Evolutionary conservation across 2,113 vertebrate genomes (phyloP).

Genomic region (Panurus biarmicus): DNA sequence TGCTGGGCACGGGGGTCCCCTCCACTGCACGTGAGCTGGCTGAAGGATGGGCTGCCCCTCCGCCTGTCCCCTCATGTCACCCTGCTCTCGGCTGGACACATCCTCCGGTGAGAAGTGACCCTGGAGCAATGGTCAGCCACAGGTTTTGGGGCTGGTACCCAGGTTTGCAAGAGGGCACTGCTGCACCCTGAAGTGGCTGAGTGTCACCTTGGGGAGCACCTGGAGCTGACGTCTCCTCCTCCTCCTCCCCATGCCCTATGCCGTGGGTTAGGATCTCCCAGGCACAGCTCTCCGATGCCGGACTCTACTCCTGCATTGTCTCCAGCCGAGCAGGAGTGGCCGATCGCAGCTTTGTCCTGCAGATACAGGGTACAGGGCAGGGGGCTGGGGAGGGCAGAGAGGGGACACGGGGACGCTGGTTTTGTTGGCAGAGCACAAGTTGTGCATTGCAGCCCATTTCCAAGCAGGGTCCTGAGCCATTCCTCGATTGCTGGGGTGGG

Average conservation of each 20-base stretch:
- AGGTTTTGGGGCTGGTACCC: background rate
- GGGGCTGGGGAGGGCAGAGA: fast-evolving
- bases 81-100: constrained; percentile 71
- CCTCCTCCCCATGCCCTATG: fast-evolving
- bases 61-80: constrained; percentile 73
- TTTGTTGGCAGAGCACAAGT: background rate
- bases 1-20: constrained; percentile 63
- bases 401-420: fast-evolving
- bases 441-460: background rate
- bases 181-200: background rate
- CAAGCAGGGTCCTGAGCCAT: background rate
- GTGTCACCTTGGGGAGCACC: background rate
- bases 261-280: constrained; percentile 75
- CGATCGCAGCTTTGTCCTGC: constrained; percentile 78
- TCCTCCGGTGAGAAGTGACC: constrained; percentile 76
- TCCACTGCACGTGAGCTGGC: constrained; percentile 67
- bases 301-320: constrained; percentile 82
- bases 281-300: constrained; percentile 78
- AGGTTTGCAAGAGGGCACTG: fast-evolving
- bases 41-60: constrained; percentile 81
- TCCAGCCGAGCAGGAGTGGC: constrained; percentile 81
- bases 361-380: constrained; percentile 75
- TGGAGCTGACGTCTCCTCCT: background rate
- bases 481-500: background rate
- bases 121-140: fast-evolving